These are phyloP conservation scores for Scaptomyza hsui DNA, from an alignment of 1,140 invertebrate genomes.

Conservation along the genomic window DNA sequence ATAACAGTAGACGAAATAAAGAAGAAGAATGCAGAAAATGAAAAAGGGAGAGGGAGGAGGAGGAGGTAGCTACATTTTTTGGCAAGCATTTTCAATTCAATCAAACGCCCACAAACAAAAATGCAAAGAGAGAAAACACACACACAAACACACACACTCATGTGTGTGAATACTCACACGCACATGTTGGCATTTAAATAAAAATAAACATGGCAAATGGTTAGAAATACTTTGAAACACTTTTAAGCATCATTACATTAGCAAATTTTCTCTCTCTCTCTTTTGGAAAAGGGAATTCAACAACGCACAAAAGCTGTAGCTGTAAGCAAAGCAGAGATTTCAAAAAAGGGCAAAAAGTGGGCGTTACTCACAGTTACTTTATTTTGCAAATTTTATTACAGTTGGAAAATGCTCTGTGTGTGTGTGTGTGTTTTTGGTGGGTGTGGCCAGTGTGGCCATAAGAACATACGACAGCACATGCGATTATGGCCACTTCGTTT, in stretches of 20 bases:
- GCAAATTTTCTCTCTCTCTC: conserved; percentile 60
- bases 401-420: not conserved
- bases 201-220: conserved; percentile 76
- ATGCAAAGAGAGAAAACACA: conserved; percentile 41
- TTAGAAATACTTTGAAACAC: conserved; percentile 76
- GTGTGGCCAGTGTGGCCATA: conserved; percentile 22
- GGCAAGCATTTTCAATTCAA: conserved; percentile 79
- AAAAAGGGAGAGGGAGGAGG: conserved; percentile 20
- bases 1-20: not conserved
- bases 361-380: conserved; percentile 17
- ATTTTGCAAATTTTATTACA: conserved; percentile 32
- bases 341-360: conserved; percentile 14
- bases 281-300: not conserved
- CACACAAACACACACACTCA: conserved; percentile 11
- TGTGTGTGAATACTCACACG: not conserved
- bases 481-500: conserved; percentile 43
- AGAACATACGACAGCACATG: conserved; percentile 3
- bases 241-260: conserved; percentile 82
- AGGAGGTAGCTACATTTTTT: conserved; percentile 57
- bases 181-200: conserved; percentile 74
- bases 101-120: conserved; percentile 68
- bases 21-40: not conserved
- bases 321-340: conserved; percentile 36
- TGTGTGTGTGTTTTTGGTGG: conserved; percentile 12
- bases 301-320: conserved; percentile 27